A percentile compares a stretch with the other conserved stretches of the same genome.
phyloP scores from a whole-genome alignment of 2,113 vertebrate species.

The Muscicapa adusta region DNA sequence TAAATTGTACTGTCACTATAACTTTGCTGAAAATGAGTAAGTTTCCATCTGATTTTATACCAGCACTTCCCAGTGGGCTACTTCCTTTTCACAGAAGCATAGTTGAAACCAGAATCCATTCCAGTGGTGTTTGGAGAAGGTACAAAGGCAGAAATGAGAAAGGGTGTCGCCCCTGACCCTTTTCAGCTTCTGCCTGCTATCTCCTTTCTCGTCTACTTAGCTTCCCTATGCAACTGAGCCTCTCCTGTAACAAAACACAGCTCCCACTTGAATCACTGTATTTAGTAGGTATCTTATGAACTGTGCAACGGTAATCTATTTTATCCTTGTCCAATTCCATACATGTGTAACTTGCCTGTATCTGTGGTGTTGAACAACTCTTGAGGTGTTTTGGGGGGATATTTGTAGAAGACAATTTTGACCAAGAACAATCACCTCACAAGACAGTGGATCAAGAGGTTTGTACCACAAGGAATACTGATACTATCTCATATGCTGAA shows the following conservation, averaged over 20 bases:
- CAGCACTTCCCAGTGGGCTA: background rate
- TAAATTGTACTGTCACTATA: background rate
- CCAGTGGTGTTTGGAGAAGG: background rate
- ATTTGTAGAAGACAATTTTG: background rate
- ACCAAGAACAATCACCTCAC: background rate
- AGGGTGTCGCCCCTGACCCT: fast-evolving
- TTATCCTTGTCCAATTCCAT: background rate
- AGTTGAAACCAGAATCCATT: background rate
- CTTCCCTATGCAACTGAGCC: background rate
- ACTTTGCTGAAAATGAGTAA: background rate
- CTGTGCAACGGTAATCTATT: background rate
- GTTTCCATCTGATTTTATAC: background rate
- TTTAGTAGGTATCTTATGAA: background rate
- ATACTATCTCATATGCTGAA: background rate
- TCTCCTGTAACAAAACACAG: background rate
- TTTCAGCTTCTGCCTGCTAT: background rate
- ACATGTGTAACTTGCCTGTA: background rate
- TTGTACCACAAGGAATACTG: background rate
- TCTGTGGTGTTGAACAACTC: background rate
- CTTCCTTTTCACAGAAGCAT: background rate
- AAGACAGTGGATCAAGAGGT: background rate
- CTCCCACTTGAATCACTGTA: background rate
- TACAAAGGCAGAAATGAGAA: background rate
- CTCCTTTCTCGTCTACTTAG: background rate
- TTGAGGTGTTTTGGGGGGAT: background rate